Conservation (phyloP, 2,888 invertebrate genomes). For the Cordilura impudica region DNA sequence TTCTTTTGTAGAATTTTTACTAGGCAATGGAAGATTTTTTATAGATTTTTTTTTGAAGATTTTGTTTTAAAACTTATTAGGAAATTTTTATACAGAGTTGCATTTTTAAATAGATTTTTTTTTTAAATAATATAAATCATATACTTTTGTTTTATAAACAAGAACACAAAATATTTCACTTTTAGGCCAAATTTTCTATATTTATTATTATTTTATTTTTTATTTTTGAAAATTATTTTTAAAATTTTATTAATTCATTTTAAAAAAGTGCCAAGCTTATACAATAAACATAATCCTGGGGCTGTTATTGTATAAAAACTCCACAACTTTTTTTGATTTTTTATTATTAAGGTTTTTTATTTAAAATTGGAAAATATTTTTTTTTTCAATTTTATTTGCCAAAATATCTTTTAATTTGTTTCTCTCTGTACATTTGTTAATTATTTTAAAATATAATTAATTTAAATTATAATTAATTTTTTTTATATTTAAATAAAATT, state of each 20-base stretch:
- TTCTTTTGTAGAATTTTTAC: constrained; percentile 38
- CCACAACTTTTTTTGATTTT: constrained; percentile 54
- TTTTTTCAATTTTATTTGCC: constrained; percentile 39
- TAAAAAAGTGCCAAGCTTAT: constrained; percentile 57
- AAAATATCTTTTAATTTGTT: constrained; percentile 14
- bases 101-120: no score
- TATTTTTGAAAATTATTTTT: constrained; percentile 8
- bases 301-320: constrained; percentile 73
- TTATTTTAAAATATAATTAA: constrained; percentile 14
- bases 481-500: constrained; percentile 49
- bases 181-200: no score
- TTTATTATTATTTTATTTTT: constrained; percentile 33
- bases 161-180: no score
- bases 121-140: no score
- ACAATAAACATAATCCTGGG: constrained; percentile 78
- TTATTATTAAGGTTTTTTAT: constrained; percentile 1
- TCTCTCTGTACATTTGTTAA: constrained; percentile 27
- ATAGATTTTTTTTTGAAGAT: constrained; percentile 27
- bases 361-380: constrained; percentile 14
- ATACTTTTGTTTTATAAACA: no score
- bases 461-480: constrained; percentile 30
- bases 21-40: constrained; percentile 60
- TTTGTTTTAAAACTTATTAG: constrained; percentile 7
- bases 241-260: background rate
- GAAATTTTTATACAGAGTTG: constrained; percentile 31